Evolutionary conservation across 2,113 vertebrate species (phyloP), one percentile per base, ranked within the genome.

Genomic region (Myodes glareolus): DNA sequence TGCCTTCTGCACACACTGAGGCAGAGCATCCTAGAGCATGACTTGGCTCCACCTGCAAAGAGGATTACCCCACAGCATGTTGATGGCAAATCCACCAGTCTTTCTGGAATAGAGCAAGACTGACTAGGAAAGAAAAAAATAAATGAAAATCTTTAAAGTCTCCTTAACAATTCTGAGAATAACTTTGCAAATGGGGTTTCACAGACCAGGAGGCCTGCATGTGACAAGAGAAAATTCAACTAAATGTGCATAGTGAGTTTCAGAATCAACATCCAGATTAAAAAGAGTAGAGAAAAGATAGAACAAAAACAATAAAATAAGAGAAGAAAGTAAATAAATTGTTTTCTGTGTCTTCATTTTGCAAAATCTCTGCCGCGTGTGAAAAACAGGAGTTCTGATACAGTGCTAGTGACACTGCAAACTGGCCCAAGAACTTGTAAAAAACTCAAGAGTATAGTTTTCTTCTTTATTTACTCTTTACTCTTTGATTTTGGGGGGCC

Each of bases 261-360:
- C 52, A 70, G 25, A 76, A 58, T 5, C 45, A 92, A 21, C 31
- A 42, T 47, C 5, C 33, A 72, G 45, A 78, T 90, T 65, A 63
- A 88, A 70, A 55, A 17, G 72, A 21, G 47, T 16, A 45, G 21
- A 58, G 36, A 25, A 6, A 58, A 10, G 7, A 81, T 9, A 31
- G 63, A 31, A 67, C 16, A 39, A 80, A 65, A 36, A 42, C 5
- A 58, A 47, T 3, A 39, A 36, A 58, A 39, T 84, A 84, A 75
- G 11, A 5, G 11, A 92, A 95, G 72, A 14, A 88, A 65, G 16
- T 29, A 52, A 68, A 80, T 11, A 0, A 81, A 31, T 33, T n/a
- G 11, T 61, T 93, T 63, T 73, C 33, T 63, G 39, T 76, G 5
- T 91, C 39, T 88, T 94, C 12, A 23, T 68, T 84, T 88, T 85